phyloP scores from a whole-genome alignment of 2,888 invertebrate genomes.

The Plutella xylostella region DNA sequence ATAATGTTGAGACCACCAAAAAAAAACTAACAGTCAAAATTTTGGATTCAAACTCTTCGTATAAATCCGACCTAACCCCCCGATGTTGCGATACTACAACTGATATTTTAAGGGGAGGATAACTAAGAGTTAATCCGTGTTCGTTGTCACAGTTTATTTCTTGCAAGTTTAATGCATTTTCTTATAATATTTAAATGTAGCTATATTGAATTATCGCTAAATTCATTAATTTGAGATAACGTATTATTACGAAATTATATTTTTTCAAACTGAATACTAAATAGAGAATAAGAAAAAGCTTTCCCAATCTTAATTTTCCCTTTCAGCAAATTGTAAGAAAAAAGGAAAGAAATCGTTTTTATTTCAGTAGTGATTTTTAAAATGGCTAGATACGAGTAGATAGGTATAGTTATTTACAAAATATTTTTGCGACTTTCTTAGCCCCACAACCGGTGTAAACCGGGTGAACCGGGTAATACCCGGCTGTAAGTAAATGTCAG shows the following conservation, averaged over 20 bases:
- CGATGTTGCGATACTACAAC: slow-evolving; percentile 49
- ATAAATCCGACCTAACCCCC: no score
- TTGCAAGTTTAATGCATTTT: not conserved
- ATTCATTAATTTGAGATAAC: not conserved
- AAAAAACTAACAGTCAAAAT: no score
- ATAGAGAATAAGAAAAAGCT: not conserved
- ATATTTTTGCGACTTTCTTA: no score
- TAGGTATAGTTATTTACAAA: no score
- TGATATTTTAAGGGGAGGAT: slow-evolving; percentile 38
- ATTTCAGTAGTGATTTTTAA: no score
- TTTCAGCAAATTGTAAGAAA: not conserved
- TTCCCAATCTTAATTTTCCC: not conserved
- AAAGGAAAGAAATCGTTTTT: not conserved
- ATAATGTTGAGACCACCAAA: no score
- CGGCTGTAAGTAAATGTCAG: no score
- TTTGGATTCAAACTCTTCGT: no score
- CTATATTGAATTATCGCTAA: not conserved
- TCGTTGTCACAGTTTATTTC: slow-evolving; percentile 47
- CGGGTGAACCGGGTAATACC: no score
- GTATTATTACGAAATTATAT: not conserved
- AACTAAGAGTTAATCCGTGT: slow-evolving; percentile 65
- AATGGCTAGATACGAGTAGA: no score
- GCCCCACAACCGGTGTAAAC: no score
- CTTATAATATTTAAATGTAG: not conserved
- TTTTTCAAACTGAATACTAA: no score